Evolutionary conservation across 2,797 vertebrate species (phyloP).

Genomic region (Petrocephalus schoutedeni): DNA sequence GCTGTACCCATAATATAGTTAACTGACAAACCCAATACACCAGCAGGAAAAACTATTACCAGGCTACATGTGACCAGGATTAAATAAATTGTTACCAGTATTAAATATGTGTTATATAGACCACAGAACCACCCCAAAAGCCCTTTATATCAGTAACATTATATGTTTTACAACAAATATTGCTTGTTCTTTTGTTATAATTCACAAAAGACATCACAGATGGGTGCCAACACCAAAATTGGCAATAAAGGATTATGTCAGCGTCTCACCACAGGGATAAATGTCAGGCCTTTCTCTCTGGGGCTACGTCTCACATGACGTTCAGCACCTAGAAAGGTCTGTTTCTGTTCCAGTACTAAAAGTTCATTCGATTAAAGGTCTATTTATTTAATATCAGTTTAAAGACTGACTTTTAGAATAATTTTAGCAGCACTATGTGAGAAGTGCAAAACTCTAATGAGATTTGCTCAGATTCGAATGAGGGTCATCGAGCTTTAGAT

Average conservation of each 20-base stretch:
- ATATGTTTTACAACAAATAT: not conserved
- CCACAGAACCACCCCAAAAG: not conserved
- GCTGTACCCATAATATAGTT: too few species aligned
- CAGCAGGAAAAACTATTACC: not conserved
- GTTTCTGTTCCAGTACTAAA: not conserved
- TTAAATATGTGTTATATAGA: not conserved
- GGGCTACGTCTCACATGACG: not conserved
- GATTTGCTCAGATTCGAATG: not conserved
- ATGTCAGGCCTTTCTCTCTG: not conserved
- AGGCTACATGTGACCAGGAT: not conserved
- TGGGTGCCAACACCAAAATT: not conserved
- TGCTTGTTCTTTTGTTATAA: slow-evolving; percentile 9
- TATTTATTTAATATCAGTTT: not conserved
- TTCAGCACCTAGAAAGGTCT: not conserved
- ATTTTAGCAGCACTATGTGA: not conserved
- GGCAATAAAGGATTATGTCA: not conserved
- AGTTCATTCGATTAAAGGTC: not conserved
- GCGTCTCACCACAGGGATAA: not conserved
- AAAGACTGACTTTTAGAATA: not conserved
- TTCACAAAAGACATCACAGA: slow-evolving; percentile 8
- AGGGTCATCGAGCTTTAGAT: not conserved
- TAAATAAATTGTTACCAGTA: not conserved
- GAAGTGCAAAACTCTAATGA: not conserved
- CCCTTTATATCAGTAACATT: not conserved
- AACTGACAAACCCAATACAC: not conserved